Conservation (phyloP, 2,797 vertebrate genomes). For the Gallinago solitaria region DNA sequence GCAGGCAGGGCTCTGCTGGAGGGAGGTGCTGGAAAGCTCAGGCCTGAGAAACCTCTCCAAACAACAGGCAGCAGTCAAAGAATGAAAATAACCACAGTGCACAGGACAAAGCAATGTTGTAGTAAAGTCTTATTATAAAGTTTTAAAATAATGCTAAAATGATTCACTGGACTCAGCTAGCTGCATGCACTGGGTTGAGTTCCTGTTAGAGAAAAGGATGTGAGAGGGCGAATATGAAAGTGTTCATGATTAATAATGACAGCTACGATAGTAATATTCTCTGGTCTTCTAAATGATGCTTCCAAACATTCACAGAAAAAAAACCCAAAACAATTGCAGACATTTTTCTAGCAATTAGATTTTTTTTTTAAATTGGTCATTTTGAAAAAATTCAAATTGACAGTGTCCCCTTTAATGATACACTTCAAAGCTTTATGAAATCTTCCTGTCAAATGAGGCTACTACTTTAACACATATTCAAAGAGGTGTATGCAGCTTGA, state of each 20-base stretch:
- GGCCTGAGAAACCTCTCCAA: not conserved
- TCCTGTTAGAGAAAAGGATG: not conserved
- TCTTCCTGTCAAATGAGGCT: conserved; percentile 28
- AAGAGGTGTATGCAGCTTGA: conserved; percentile 14
- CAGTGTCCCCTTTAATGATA: conserved; percentile 13
- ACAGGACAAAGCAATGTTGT: not conserved
- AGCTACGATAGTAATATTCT: not conserved
- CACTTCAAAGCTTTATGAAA: conserved; percentile 34
- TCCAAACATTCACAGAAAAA: not conserved
- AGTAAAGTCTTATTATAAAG: not conserved
- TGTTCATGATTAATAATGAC: not conserved
- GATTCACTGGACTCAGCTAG: not conserved
- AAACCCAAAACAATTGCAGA: not conserved
- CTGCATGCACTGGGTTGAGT: not conserved
- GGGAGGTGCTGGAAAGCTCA: not conserved
- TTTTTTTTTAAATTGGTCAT: not conserved
- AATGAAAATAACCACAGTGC: not conserved
- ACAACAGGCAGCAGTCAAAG: not conserved
- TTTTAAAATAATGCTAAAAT: not conserved
- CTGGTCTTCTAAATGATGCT: not conserved
- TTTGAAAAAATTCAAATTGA: conserved; percentile 27
- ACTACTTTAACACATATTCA: conserved; percentile 22
- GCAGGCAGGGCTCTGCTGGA: conserved; percentile 8
- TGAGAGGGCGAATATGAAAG: not conserved
- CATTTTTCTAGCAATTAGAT: conserved; percentile 1